Evolutionary conservation across 2,888 invertebrate species (phyloP).

Genomic region (Brachynemurus nebulosus): DNA sequence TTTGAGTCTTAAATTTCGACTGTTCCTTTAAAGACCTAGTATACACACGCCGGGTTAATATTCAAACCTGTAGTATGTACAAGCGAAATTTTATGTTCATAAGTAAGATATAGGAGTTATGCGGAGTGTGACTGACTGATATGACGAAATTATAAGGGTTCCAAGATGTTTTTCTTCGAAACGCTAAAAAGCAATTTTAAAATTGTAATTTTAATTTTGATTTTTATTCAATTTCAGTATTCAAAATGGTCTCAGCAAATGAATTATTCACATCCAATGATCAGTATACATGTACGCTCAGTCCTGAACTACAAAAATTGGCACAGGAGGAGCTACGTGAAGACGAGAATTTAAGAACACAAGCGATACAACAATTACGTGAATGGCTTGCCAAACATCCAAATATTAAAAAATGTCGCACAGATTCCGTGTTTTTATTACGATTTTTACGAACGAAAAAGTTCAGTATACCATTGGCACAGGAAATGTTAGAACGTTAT

Average conservation of each 20-base stretch:
- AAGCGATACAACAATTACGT: constrained; percentile 62
- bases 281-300: constrained; percentile 31
- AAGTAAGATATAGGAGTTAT: no score
- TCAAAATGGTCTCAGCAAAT: constrained; percentile 2
- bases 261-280: constrained; percentile 14
- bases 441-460: constrained; percentile 78
- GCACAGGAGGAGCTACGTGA: constrained; percentile 67
- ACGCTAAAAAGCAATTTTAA: background rate
- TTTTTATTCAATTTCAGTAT: background rate
- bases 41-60: no score
- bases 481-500: constrained; percentile 78
- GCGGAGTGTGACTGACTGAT: no score
- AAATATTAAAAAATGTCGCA: constrained; percentile 65
- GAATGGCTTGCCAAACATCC: constrained; percentile 76
- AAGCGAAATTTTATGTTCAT: no score
- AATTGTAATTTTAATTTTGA: background rate
- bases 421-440: constrained; percentile 68
- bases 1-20: no score
- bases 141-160: no score
- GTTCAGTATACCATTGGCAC: constrained; percentile 72
- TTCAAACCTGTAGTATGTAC: no score
- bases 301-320: constrained; percentile 40
- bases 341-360: constrained; percentile 58
- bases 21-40: no score
- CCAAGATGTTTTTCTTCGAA: background rate